Conservation (phyloP, 2,113 vertebrate species). For the Malurus cyaneus region DNA sequence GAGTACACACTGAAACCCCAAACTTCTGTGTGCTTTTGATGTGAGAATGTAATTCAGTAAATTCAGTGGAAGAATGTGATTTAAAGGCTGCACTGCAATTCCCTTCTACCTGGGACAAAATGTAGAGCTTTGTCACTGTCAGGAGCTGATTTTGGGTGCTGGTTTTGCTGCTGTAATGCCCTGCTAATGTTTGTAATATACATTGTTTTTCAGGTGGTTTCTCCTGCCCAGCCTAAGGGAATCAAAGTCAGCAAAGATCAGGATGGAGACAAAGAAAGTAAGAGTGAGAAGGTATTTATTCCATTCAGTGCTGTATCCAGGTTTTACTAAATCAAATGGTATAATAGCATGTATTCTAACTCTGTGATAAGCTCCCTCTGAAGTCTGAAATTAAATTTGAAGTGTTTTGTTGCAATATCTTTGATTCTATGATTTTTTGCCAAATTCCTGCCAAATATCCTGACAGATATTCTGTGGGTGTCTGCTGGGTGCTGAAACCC, state of each 20-base stretch:
- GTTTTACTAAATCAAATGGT: not conserved
- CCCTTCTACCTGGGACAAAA: not conserved
- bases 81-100: not conserved
- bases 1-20: not conserved
- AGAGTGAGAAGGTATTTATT: conserved; percentile 70
- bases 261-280: conserved; percentile 35
- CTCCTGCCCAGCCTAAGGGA: conserved; percentile 49
- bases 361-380: not conserved
- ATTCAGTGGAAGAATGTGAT: not conserved
- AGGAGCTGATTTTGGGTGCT: not conserved
- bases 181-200: not conserved
- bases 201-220: conserved; percentile 57
- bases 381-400: conserved; percentile 8
- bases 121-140: not conserved
- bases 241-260: conserved; percentile 36
- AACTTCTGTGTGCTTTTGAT: not conserved
- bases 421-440: not conserved
- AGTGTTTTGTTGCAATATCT: conserved; percentile 31
- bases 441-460: conserved; percentile 11
- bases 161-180: not conserved
- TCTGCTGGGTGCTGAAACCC: conserved; percentile 41
- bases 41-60: not conserved
- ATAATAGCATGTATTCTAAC: not conserved
- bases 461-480: not conserved
- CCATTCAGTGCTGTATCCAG: not conserved